These are phyloP conservation scores for Cebidichthys violaceus DNA, from an alignment of 2,113 vertebrate genomes.

Conservation along the genomic window DNA sequence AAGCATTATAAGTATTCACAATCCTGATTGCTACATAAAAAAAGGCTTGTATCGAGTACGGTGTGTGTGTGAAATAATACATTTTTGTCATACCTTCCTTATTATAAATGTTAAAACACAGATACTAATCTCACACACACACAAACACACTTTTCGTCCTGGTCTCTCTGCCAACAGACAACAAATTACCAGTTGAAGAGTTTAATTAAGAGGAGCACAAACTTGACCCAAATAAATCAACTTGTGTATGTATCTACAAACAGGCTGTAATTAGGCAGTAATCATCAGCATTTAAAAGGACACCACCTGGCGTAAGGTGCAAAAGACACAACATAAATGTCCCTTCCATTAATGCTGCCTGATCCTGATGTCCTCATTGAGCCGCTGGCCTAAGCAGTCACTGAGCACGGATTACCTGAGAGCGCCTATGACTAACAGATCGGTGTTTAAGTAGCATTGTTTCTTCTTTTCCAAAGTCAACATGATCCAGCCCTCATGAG, in stretches of 20 bases:
- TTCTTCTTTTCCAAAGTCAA: background rate
- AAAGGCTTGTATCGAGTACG: background rate
- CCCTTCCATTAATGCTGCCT: slow-evolving; percentile 44
- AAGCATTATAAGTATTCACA: background rate
- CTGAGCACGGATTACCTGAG: slow-evolving; percentile 42
- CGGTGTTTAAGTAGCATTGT: slow-evolving; percentile 36
- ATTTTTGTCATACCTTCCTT: background rate
- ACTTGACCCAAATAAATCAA: slow-evolving; percentile 37
- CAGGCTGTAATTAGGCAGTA: slow-evolving; percentile 34
- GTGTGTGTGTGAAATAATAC: background rate
- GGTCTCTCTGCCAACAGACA: slow-evolving; percentile 22
- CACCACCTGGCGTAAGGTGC: slow-evolving; percentile 25
- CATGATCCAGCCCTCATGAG: background rate
- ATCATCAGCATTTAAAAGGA: slow-evolving; percentile 58
- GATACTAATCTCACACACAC: background rate
- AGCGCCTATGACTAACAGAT: slow-evolving; percentile 30
- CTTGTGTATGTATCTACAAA: slow-evolving; percentile 7
- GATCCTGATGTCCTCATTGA: slow-evolving; percentile 30
- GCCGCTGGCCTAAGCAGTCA: background rate
- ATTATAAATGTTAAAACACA: background rate
- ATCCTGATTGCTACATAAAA: background rate
- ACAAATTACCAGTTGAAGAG: slow-evolving; percentile 6
- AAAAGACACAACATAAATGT: slow-evolving; percentile 5
- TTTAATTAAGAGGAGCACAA: slow-evolving; percentile 33
- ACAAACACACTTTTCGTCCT: background rate